Conservation (phyloP, 2,113 vertebrate genomes). For the Nothobranchius kuhntae region DNA sequence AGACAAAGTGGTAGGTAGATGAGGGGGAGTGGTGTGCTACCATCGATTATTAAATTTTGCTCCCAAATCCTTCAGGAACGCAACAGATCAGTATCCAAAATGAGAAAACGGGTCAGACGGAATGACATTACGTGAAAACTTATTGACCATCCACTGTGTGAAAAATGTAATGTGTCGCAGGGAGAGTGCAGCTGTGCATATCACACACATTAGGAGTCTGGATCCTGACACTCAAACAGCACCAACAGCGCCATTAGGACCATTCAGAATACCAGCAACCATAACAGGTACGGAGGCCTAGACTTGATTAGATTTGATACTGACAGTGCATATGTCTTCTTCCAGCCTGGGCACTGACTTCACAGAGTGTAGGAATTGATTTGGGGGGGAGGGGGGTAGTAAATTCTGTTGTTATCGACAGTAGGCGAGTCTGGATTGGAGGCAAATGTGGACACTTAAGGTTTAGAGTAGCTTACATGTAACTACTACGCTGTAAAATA, state of each 20-base stretch:
- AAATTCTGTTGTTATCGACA: constrained; percentile 67
- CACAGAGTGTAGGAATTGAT: constrained; percentile 61
- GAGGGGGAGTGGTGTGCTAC: constrained; percentile 22
- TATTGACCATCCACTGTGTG: constrained; percentile 22
- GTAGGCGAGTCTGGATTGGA: constrained; percentile 36
- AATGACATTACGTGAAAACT: constrained; percentile 13
- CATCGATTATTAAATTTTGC: constrained; percentile 31
- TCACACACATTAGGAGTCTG: constrained; percentile 49
- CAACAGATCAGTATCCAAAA: background rate
- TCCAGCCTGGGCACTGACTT: constrained; percentile 37
- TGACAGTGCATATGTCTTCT: constrained; percentile 76
- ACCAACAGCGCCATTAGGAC: constrained; percentile 44
- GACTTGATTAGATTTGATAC: constrained; percentile 72
- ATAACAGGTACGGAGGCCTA: constrained; percentile 43
- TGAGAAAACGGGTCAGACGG: constrained; percentile 10
- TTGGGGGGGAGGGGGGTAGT: constrained; percentile 35
- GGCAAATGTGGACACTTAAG: constrained; percentile 21
- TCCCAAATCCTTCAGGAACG: constrained; percentile 37
- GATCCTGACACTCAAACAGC: constrained; percentile 47
- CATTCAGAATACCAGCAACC: constrained; percentile 56
- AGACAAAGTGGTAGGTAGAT: constrained; percentile 27
- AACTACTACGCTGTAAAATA: background rate
- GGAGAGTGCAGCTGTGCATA: constrained; percentile 17
- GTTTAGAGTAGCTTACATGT: constrained; percentile 13
- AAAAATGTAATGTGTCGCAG: constrained; percentile 26